Conservation (phyloP, 2,888 invertebrate genomes). For the Amphipoea oculea region DNA sequence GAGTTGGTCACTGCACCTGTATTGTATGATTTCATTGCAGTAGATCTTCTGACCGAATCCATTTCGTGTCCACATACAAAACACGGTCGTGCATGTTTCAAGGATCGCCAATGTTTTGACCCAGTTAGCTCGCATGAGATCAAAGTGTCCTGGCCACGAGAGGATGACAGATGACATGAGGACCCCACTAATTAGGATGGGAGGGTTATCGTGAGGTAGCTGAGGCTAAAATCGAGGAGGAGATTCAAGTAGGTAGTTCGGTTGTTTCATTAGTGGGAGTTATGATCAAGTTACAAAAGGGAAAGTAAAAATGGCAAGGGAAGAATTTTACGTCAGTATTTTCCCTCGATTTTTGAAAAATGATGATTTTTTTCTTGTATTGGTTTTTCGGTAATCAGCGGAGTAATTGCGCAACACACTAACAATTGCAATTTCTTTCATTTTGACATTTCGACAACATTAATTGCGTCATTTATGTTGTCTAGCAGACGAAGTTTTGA, state of each 20-base stretch:
- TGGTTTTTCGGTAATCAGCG: not conserved
- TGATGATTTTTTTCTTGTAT: fast-evolving
- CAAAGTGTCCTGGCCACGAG: constrained; percentile 59
- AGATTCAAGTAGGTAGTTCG: constrained; percentile 31
- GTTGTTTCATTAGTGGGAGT: constrained; percentile 19
- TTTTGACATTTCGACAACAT: not conserved
- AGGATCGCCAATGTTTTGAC: constrained; percentile 62
- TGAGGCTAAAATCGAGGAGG: constrained; percentile 21
- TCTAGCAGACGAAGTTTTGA: no score
- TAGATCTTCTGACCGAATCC: constrained; percentile 21
- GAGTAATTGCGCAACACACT: not conserved
- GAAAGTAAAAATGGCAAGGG: not conserved
- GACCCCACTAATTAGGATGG: constrained; percentile 58
- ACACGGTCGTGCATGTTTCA: constrained; percentile 51
- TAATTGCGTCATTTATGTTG: no score
- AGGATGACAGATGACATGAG: constrained; percentile 59
- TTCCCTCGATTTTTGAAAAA: not conserved
- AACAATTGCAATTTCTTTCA: not conserved
- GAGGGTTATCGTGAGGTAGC: constrained; percentile 50
- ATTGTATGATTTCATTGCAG: not conserved
- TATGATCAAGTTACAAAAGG: not conserved
- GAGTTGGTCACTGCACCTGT: not conserved
- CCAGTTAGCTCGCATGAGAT: constrained; percentile 53
- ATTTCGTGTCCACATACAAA: not conserved
- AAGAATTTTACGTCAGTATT: not conserved